Conservation (phyloP, 2,113 vertebrate species). For the Martes martes region DNA sequence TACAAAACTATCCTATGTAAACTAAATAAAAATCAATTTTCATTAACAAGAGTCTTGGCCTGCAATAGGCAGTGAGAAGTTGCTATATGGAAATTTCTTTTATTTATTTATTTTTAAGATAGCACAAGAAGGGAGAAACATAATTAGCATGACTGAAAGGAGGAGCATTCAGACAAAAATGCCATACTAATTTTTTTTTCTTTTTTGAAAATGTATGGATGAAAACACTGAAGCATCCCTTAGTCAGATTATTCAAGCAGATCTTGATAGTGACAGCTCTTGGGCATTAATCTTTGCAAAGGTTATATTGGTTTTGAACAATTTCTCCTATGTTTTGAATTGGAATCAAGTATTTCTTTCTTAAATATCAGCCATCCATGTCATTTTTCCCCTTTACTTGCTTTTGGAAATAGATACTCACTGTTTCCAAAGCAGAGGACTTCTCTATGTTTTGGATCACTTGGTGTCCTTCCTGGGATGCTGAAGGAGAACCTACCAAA, state of each 20-base stretch:
- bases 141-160: background rate
- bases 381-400: background rate
- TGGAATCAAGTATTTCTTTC: background rate
- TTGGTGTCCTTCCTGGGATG: background rate
- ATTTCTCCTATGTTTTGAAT: background rate
- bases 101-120: constrained; percentile 2
- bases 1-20: constrained; percentile 37
- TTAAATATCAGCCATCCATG: background rate
- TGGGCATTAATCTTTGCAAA: constrained; percentile 30
- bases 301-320: constrained; percentile 2
- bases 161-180: background rate
- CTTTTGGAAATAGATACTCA: constrained; percentile 3
- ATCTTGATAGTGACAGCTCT: background rate
- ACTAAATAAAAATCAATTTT: constrained; percentile 55
- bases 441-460: background rate
- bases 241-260: constrained; percentile 1
- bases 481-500: background rate
- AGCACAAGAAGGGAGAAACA: background rate
- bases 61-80: background rate
- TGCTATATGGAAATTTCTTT: background rate
- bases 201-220: background rate
- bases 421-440: background rate
- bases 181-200: background rate
- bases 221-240: background rate
- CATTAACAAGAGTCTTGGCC: constrained; percentile 20